A percentile compares a stretch with the other conserved stretches of the same genome.
phyloP scores from a whole-genome alignment of 1,140 invertebrate genomes.

The Copidosoma floridanum region DNA sequence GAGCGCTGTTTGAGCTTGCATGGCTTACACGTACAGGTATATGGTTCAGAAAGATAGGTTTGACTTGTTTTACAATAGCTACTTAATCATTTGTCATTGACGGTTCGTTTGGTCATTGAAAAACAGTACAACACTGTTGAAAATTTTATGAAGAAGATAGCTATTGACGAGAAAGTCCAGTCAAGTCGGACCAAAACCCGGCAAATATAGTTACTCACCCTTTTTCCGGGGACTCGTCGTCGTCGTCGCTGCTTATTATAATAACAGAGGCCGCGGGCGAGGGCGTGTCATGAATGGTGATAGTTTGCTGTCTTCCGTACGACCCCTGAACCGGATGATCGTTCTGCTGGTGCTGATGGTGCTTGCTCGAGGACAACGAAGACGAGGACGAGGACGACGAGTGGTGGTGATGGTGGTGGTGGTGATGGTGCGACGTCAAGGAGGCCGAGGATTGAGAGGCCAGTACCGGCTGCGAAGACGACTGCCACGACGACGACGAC shows the following conservation, averaged over 20 bases:
- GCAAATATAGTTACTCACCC: constrained; percentile 42
- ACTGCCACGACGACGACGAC: constrained; percentile 6
- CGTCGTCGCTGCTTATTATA: constrained; percentile 94
- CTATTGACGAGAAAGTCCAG: not conserved
- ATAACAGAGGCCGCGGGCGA: constrained; percentile 94
- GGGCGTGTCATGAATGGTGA: constrained; percentile 88
- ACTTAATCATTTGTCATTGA: too few relatives aligned
- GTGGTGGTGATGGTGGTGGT: not conserved
- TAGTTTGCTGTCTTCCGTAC: constrained; percentile 65
- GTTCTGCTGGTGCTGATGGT: constrained; percentile 45
- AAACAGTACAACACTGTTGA: not conserved
- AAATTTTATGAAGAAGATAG: not conserved
- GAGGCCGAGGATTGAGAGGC: not conserved
- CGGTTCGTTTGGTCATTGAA: too few relatives aligned
- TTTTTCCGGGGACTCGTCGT: constrained; percentile 73
- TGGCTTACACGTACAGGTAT: too few relatives aligned
- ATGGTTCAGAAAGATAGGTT: too few relatives aligned
- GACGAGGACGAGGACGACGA: constrained; percentile 42
- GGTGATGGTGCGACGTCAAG: constrained; percentile 1
- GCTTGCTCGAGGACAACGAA: constrained; percentile 44
- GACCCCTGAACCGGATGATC: constrained; percentile 57
- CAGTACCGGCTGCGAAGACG: not conserved
- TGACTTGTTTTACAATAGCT: too few relatives aligned
- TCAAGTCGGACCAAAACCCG: too few relatives aligned
- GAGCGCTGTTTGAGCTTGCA: too few relatives aligned